Evolutionary conservation across 1,140 invertebrate genomes (phyloP).

Genomic region (Lamellibrachia luymesi): DNA sequence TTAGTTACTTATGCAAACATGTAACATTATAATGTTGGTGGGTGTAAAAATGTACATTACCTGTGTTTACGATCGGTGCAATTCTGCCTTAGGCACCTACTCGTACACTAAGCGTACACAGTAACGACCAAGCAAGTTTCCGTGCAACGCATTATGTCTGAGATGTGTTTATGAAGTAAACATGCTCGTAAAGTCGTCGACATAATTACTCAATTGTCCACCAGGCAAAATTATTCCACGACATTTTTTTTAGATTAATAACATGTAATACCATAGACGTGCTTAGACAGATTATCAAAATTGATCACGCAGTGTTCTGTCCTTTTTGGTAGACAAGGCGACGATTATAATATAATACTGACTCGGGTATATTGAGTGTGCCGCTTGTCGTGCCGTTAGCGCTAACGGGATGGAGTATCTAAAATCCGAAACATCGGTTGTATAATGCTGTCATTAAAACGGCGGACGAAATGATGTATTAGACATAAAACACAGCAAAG

Average conservation of each 20-base stretch:
- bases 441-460: not conserved
- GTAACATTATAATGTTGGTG: not conserved
- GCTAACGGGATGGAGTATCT: not conserved
- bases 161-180: not conserved
- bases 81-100: no score
- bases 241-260: not conserved
- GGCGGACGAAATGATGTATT: not conserved
- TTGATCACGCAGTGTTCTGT: not conserved
- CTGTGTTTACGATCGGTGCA: not conserved
- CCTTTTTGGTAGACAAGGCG: not conserved
- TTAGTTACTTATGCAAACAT: not conserved
- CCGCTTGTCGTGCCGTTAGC: not conserved
- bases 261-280: not conserved
- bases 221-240: not conserved
- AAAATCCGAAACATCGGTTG: not conserved
- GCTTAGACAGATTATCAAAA: no score
- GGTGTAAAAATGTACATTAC: not conserved
- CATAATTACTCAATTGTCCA: not conserved
- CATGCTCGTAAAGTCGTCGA: not conserved
- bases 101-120: not conserved
- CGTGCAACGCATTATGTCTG: not conserved
- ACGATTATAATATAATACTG: not conserved
- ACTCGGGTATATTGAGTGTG: not conserved
- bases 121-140: not conserved
- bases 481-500: not conserved